These are phyloP conservation scores for Melikaiella ostensackeni DNA, from an alignment of 2,888 invertebrate genomes.

Conservation along the genomic window DNA sequence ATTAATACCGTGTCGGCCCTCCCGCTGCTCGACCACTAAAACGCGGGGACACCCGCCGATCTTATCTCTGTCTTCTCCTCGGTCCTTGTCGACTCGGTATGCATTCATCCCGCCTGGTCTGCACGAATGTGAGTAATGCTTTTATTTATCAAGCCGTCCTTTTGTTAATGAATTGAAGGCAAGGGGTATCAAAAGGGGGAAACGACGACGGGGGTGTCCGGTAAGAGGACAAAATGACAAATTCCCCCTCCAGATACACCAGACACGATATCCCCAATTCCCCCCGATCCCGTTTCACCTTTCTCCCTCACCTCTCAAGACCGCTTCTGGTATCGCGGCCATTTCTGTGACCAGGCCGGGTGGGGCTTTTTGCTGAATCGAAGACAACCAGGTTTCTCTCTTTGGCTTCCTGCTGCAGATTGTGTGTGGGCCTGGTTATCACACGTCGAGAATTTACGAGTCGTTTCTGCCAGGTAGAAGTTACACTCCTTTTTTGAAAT, in stretches of 20 bases:
- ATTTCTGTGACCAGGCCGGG: neutral
- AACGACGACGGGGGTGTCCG: conserved; percentile 50
- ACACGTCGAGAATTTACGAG: conserved; percentile 13
- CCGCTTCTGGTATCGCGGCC: conserved; percentile 16
- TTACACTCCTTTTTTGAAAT: neutral
- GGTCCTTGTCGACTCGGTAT: conserved; percentile 75
- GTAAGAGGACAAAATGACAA: conserved; percentile 42
- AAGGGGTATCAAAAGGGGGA: conserved; percentile 51
- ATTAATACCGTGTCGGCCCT: conserved; percentile 62
- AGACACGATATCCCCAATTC: neutral
- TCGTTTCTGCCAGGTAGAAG: neutral
- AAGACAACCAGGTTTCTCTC: conserved; percentile 16
- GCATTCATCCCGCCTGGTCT: conserved; percentile 72
- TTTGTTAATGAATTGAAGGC: conserved; percentile 74
- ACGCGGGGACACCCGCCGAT: conserved; percentile 77
- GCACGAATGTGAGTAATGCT: conserved; percentile 75
- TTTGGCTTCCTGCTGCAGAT: neutral
- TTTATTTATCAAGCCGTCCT: conserved; percentile 76
- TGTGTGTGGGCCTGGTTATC: conserved; percentile 19
- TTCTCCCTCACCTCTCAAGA: neutral
- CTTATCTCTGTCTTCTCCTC: conserved; percentile 75
- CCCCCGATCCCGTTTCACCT: neutral
- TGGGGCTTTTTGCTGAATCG: conserved; percentile 8
- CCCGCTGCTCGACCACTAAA: conserved; percentile 67
- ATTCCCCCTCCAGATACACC: neutral